Conservation (phyloP, 2,888 invertebrate species). For the Tiliacea aurago region DNA sequence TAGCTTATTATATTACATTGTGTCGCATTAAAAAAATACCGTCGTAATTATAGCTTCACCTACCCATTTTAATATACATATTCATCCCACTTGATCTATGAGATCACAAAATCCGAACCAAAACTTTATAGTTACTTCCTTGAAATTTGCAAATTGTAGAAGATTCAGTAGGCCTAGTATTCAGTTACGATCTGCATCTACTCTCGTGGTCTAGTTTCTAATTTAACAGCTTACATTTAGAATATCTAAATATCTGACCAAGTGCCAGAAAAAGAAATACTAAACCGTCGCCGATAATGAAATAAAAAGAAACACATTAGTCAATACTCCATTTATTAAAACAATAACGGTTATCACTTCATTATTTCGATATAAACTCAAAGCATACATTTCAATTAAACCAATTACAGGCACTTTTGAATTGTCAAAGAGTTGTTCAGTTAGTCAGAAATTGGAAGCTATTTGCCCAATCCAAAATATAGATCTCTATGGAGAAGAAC, state of each 20-base stretch:
- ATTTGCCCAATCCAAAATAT: no score
- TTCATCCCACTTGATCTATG: background rate
- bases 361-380: no score
- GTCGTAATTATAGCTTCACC: background rate
- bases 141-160: background rate
- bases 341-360: no score
- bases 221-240: slow-evolving; percentile 13
- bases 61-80: background rate
- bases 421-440: no score
- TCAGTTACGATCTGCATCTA: background rate
- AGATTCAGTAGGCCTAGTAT: no score
- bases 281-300: slow-evolving; percentile 2
- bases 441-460: no score
- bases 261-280: slow-evolving; percentile 38
- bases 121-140: background rate
- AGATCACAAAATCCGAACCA: background rate
- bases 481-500: no score
- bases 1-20: no score
- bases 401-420: no score
- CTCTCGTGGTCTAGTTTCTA: slow-evolving; percentile 18
- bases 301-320: background rate
- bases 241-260: slow-evolving; percentile 11
- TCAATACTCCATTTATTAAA: no score
- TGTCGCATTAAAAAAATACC: no score
- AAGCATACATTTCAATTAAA: no score